Base-by-base conservation (phyloP, 2,113 vertebrate species). In the Oceanites oceanicus region DNA sequence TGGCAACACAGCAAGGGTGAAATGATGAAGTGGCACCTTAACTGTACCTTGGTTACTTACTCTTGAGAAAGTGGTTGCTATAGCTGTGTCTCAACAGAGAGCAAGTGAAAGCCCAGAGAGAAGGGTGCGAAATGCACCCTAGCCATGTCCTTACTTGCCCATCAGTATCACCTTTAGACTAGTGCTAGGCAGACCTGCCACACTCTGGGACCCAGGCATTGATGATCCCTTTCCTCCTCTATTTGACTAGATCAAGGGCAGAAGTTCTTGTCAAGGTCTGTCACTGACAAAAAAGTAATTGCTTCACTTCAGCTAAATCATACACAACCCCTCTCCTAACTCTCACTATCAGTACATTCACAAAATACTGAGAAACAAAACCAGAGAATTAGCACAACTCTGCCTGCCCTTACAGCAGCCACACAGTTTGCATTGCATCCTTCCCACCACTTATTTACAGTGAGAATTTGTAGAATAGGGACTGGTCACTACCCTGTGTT, bases 201-300 rank as follows among this genome's bases (percentile, higher is more conserved):
- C 36, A 36, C 0, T 0, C 40, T 72, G 52, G 45, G 49, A 61
- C 6, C 0, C 11, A 70, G 34, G 21, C 61, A 63, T 2, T 47
- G 27, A 20, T 45, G 30, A 71, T 16, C 36, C 38, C 81, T 71
- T 44, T 79, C 38, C 27, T 65, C 17, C 42, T 58, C 36, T 75
- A 27, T 50, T 45, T 59, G 56, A 67, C 15, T 34, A 63, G 21
- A 44, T 30, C 55, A 83, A 82, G 52, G 19, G 13, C 45, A 76
- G 30, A 47, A 71, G 26, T 34, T 50, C 19, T 83, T 55, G 45
- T 50, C 30, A 63, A 72, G 25, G 27, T 79, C 47, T 72, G 38
- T 45, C 34, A 88, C 20, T 44, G 42, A 29, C 32, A 86, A 81
- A 90, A 90, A 53, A 53, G 11, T 23, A 70, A 62, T 29, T 52